These are phyloP conservation scores for Bergia puertoricense DNA, from an alignment of 92 coral and sea anemone genomes.

Conservation along the genomic window DNA sequence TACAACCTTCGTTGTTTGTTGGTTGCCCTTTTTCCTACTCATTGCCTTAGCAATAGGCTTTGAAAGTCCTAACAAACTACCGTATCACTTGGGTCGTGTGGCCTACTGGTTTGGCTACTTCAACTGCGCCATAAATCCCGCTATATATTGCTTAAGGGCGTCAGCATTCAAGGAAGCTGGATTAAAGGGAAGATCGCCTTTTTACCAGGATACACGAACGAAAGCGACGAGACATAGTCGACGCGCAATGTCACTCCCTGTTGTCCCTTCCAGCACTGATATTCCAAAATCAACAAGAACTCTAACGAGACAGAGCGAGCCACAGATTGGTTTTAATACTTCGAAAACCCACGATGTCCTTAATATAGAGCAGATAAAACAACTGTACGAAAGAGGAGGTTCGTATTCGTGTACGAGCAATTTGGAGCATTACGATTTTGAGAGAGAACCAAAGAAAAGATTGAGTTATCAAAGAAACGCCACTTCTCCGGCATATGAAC, in stretches of 20 bases:
- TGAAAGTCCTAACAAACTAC: constrained; percentile 54
- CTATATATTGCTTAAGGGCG: constrained; percentile 73
- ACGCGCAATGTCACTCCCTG: constrained; percentile 70
- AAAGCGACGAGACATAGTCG: constrained; percentile 32
- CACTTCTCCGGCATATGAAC: background rate
- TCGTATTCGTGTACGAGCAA: constrained; percentile 39
- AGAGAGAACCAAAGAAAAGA: background rate
- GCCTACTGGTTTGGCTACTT: constrained; percentile 90
- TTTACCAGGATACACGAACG: constrained; percentile 15
- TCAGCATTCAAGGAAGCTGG: constrained; percentile 70
- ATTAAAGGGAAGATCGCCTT: constrained; percentile 53
- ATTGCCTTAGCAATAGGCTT: constrained; percentile 57
- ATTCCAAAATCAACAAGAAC: constrained; percentile 2
- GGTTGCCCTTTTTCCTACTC: constrained; percentile 81
- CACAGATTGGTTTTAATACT: constrained; percentile 12
- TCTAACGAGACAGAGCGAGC: constrained; percentile 32
- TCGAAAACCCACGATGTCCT: background rate
- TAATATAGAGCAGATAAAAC: background rate
- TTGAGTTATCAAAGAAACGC: background rate
- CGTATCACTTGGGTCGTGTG: constrained; percentile 63
- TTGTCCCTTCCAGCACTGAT: constrained; percentile 2
- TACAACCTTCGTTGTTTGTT: constrained; percentile 76
- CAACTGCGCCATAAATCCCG: constrained; percentile 82
- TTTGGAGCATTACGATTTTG: background rate
- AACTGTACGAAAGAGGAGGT: background rate